These are phyloP conservation scores for Perizoma flavofasciatum DNA, from an alignment of 2,888 invertebrate species.

Conservation along the genomic window DNA sequence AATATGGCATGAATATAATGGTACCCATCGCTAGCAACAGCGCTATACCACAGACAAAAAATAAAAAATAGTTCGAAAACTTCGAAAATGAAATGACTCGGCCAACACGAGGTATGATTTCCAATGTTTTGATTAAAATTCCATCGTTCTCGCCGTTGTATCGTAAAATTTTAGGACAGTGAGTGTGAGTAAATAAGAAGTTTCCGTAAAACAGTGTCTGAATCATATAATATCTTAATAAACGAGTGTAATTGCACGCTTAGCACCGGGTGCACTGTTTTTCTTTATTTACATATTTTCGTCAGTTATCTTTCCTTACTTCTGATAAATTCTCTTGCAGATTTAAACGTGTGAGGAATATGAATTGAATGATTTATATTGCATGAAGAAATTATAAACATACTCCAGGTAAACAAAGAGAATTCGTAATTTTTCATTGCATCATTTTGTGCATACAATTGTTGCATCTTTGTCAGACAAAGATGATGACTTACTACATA, in stretches of 20 bases:
- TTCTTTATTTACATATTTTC: slow-evolving; percentile 39
- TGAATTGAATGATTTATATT: slow-evolving; percentile 44
- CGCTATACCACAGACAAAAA: background rate
- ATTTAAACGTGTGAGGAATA: slow-evolving; percentile 29
- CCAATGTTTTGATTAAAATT: slow-evolving; percentile 53
- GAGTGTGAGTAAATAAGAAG: slow-evolving; percentile 7
- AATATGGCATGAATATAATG: too few relatives aligned
- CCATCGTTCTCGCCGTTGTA: slow-evolving; percentile 25
- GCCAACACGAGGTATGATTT: slow-evolving; percentile 54
- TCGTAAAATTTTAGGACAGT: slow-evolving; percentile 2
- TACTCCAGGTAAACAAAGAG: slow-evolving; percentile 55
- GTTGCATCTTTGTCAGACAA: slow-evolving; percentile 12
- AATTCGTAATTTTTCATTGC: slow-evolving; percentile 19
- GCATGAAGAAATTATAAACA: slow-evolving; percentile 43
- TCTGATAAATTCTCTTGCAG: slow-evolving; percentile 37
- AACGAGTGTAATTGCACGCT: slow-evolving; percentile 18
- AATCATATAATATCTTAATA: too few relatives aligned
- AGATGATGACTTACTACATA: too few relatives aligned
- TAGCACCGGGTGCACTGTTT: slow-evolving; percentile 43
- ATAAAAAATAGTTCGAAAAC: slow-evolving; percentile 25
- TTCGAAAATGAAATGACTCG: slow-evolving; percentile 12
- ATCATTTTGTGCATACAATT: slow-evolving; percentile 31
- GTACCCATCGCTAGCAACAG: too few relatives aligned
- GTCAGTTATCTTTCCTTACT: slow-evolving; percentile 16
- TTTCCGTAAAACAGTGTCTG: background rate